These are phyloP conservation scores for Dynastes grantii DNA, from an alignment of 2,888 invertebrate genomes.

Conservation along the genomic window DNA sequence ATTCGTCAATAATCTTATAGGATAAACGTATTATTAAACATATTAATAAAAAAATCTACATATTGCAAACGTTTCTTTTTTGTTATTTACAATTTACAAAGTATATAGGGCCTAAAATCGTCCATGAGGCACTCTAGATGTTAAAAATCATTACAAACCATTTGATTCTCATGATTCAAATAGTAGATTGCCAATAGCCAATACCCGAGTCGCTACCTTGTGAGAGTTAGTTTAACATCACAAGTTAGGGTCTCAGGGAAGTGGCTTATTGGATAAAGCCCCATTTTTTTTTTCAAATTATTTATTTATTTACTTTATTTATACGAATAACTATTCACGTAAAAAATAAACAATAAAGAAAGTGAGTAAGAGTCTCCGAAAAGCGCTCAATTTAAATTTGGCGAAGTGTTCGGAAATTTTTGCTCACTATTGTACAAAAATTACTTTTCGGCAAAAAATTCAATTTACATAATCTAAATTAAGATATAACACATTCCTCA, in stretches of 20 bases:
- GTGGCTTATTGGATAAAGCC: slow-evolving; percentile 67
- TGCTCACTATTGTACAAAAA: too few species aligned
- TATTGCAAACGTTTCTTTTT: neutral
- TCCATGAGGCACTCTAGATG: neutral
- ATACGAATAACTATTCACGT: neutral
- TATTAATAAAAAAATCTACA: neutral
- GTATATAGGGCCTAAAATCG: neutral
- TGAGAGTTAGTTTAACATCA: slow-evolving; percentile 79
- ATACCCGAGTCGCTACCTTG: slow-evolving; percentile 83
- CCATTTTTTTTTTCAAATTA: neutral
- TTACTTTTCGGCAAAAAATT: too few species aligned
- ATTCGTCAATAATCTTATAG: slow-evolving; percentile 26
- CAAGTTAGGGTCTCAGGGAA: slow-evolving; percentile 87
- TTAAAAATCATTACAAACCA: neutral
- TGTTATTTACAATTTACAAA: neutral
- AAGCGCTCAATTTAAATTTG: too few species aligned
- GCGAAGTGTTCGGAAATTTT: too few species aligned
- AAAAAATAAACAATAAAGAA: neutral
- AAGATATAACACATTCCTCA: too few species aligned
- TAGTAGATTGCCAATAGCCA: slow-evolving; percentile 71
- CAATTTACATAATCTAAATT: too few species aligned
- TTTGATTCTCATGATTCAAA: slow-evolving; percentile 55
- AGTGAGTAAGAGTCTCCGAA: too few species aligned
- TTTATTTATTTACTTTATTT: neutral
- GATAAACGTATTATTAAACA: neutral